Conservation (phyloP, 2,797 vertebrate genomes). For the Craterocephalus amniculus region DNA sequence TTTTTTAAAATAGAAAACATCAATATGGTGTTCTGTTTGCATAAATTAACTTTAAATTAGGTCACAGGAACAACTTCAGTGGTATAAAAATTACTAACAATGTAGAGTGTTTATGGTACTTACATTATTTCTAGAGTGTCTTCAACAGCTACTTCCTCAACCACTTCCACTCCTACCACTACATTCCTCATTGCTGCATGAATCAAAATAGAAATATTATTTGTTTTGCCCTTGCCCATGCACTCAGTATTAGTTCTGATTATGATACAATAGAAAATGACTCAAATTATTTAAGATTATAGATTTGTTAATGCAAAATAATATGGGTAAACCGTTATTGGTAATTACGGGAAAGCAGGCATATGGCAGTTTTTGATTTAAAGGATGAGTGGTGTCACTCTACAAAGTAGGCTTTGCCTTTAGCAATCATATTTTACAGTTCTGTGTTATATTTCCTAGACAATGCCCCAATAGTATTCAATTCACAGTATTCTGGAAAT, state of each 20-base stretch:
- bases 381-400: not conserved
- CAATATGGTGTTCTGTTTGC: not conserved
- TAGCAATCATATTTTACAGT: too few relatives aligned
- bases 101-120: constrained; percentile 1
- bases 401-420: not conserved
- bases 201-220: constrained; percentile 16
- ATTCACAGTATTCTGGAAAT: too few relatives aligned
- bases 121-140: constrained; percentile 68
- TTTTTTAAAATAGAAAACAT: not conserved
- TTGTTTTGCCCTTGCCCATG: not conserved
- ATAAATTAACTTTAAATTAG: not conserved
- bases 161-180: constrained; percentile 64
- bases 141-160: constrained; percentile 70
- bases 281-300: not conserved
- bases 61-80: not conserved
- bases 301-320: not conserved
- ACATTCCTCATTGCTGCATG: constrained; percentile 54
- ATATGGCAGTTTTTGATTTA: not conserved
- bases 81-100: not conserved
- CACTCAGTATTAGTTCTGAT: not conserved
- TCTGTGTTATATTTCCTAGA: too few relatives aligned
- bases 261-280: not conserved
- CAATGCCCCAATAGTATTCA: too few relatives aligned
- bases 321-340: not conserved
- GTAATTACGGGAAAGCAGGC: too few relatives aligned